Evolutionary conservation across 2,797 vertebrate species (phyloP).

Genomic region (Danio kyathit): DNA sequence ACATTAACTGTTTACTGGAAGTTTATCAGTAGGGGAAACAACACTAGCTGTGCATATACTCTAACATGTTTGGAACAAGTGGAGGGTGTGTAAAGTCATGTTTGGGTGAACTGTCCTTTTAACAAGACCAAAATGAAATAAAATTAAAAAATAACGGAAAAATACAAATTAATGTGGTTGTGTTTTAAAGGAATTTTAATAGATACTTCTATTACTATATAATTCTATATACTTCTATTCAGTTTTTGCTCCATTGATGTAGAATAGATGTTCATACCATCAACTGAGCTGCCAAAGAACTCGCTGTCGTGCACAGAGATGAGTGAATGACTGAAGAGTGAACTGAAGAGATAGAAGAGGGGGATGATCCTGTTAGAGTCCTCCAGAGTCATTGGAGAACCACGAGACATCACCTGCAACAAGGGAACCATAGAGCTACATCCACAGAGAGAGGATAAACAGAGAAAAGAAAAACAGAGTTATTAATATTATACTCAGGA

Average conservation of each 20-base stretch:
- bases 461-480: background rate
- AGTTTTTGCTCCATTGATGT: background rate
- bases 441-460: slow-evolving; percentile 2
- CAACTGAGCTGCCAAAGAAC: slow-evolving; percentile 93
- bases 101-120: too few relatives aligned
- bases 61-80: too few relatives aligned
- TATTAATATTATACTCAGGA: background rate
- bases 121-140: too few relatives aligned
- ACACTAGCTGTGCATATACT: too few relatives aligned
- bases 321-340: slow-evolving; percentile 97
- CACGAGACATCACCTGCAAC: slow-evolving; percentile 95
- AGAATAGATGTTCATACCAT: slow-evolving; percentile 77
- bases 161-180: background rate
- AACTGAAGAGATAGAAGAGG: slow-evolving; percentile 99
- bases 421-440: slow-evolving; percentile 93
- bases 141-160: too few relatives aligned
- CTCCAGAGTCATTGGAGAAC: slow-evolving; percentile 94
- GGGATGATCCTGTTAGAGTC: slow-evolving; percentile 97
- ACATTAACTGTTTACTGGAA: too few relatives aligned
- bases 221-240: background rate
- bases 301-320: slow-evolving; percentile 98
- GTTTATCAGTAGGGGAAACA: too few relatives aligned
- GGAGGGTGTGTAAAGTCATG: too few relatives aligned
- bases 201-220: background rate
- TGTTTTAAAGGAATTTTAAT: background rate